A percentile compares a stretch with the other conserved stretches of the same genome.
Conservation (phyloP, 2,888 invertebrate genomes). For the Saturnia pavonia region DNA sequence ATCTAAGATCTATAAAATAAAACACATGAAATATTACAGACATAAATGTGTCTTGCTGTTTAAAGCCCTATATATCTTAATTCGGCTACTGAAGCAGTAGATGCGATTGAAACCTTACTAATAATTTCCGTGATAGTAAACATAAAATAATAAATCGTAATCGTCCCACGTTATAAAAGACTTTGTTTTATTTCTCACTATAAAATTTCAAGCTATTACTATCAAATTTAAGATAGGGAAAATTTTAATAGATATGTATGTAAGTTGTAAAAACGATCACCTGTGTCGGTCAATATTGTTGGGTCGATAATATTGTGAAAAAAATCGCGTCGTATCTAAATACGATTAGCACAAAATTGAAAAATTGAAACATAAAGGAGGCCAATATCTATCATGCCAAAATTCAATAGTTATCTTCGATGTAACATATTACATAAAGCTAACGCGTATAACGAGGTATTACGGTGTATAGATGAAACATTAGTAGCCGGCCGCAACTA, state of each 20-base stretch:
- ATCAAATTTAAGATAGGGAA: no score
- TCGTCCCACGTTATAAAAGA: constrained; percentile 19
- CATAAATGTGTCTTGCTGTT: constrained; percentile 66
- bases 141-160: constrained; percentile 39
- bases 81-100: constrained; percentile 68
- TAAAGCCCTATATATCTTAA: constrained; percentile 63
- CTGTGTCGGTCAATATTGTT: constrained; percentile 28
- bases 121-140: constrained; percentile 53
- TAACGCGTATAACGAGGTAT: constrained; percentile 45
- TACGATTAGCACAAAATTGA: neutral
- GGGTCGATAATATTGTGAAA: constrained; percentile 6
- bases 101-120: constrained; percentile 33
- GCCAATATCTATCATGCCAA: neutral
- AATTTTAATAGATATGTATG: no score
- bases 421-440: constrained; percentile 40
- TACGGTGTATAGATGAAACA: constrained; percentile 57
- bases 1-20: constrained; percentile 64
- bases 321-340: neutral
- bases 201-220: no score
- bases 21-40: constrained; percentile 60
- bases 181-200: neutral
- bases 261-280: no score
- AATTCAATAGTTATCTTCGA: constrained; percentile 23
- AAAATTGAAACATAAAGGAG: neutral
- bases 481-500: constrained; percentile 39